Base-by-base conservation (phyloP, 2,113 vertebrate species). In the Maccullochella peelii region DNA sequence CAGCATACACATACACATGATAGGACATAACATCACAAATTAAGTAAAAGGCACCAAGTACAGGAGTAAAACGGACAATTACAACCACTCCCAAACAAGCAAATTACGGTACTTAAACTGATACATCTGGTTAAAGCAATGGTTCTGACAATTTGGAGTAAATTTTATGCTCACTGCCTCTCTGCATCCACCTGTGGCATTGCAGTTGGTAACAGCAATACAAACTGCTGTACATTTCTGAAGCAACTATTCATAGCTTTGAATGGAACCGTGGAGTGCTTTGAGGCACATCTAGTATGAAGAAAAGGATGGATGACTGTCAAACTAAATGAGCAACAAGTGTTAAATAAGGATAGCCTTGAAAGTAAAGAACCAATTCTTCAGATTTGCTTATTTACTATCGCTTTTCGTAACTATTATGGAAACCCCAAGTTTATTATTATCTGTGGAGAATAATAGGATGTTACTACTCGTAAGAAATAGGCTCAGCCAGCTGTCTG, bases 111-210 rank as follows among this genome's bases (percentile, higher is more conserved):
- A 49, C 5, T 25, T 68, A n/a, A 58, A 68, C 5, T 38, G 36
- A 15, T 4, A 21, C 68, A 36, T 72, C 12, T 58, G 18, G 50
- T 44, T 36, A 23, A 62, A n/a, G n/a, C 10, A 67, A 18, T 18
- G 63, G 6, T 33, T 59, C n/a, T 47, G 40, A 68, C 44, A 54
- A 54, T 52, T 21, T n/a, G 52, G 52, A 23, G 9, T 54, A 6
- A 3, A 23, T 54, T 54, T 54, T 23, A 54, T 23, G 18, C 20
- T 54, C 23, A 38, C 42, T 77, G 65, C 66, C 7, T 44, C 23
- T 66, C n/a, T 23, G 47, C n/a, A 12, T 67, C 33, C 67, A 79
- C 78, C 78, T 71, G 84, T 47, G 36, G 54, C n/a, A 8, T 7
- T 68, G 30, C 49, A 55, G 2, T 23, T 70, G 40, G 69, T 42